Base-by-base conservation (phyloP, 37 sponge, comb jelly and placozoan species). In the Mnemiopsis leidyi region DNA sequence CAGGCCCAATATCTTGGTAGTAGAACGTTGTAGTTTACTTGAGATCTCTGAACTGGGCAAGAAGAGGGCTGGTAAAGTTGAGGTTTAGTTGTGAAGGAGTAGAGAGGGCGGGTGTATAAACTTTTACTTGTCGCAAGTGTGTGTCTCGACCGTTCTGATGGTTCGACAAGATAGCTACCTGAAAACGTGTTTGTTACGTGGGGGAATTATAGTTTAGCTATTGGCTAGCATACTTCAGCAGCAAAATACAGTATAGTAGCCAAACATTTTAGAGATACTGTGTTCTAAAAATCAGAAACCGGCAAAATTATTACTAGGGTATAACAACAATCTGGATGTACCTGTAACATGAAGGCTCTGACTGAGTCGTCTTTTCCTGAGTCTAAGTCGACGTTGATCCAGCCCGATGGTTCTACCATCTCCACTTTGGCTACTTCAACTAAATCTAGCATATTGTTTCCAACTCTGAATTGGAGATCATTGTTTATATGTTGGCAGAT, bases 131-230 rank as follows among this genome's bases (percentile, higher is more conserved):
- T 38, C 99, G 32, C 13, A 98, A 79, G 69, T 97, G 99, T 0
- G 96, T 96, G 73, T 98, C 97, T 34, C 99, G 92, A 0, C 99
- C 99, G 93, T 95, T 98, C 93, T 97, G 99, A 68, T 98, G 99
- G 83, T 98, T 98, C n/a, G 95, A 77, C 20, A 96, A 39, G 0
- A 98, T 94, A 21, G 93, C 93, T 24, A 98, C 77, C 93, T 97
- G n/a, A n/a, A n/a, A n/a, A n/a, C n/a, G n/a, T n/a, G n/a, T n/a
- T n/a, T n/a, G n/a, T n/a, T n/a, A n/a, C n/a, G n/a, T n/a, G n/a
- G n/a, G n/a, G n/a, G n/a, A n/a, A n/a, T n/a, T n/a, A n/a, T n/a
- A n/a, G n/a, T n/a, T n/a, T n/a, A n/a, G n/a, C n/a, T n/a, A n/a
- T n/a, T n/a, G n/a, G n/a, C n/a, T n/a, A n/a, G n/a, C n/a, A n/a